These are phyloP conservation scores for Nicator chloris DNA, from an alignment of 2,113 vertebrate genomes.

Conservation along the genomic window DNA sequence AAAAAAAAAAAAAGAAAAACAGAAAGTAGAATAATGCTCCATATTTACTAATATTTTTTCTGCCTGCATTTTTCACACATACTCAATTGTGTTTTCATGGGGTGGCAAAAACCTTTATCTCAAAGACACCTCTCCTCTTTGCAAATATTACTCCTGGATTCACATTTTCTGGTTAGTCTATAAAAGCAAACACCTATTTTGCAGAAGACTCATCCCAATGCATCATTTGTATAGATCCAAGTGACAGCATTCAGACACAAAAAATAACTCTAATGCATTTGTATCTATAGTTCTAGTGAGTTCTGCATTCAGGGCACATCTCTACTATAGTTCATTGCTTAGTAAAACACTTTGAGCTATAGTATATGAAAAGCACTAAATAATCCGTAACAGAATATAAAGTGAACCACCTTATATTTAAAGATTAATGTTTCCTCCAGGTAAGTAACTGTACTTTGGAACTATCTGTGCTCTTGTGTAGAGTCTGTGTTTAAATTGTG, in stretches of 20 bases:
- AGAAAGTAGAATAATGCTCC: background rate
- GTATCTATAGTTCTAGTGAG: background rate
- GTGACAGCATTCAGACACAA: conserved; percentile 49
- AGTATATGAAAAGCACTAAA: conserved; percentile 48
- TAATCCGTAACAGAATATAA: conserved; percentile 16
- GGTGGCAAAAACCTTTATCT: background rate
- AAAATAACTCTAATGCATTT: conserved; percentile 4
- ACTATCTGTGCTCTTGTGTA: background rate
- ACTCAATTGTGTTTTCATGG: background rate
- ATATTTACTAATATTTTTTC: background rate
- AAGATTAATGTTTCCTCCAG: conserved; percentile 65
- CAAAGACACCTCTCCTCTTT: background rate
- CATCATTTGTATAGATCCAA: background rate
- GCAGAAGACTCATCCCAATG: background rate
- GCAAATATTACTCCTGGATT: background rate
- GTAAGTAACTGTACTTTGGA: background rate
- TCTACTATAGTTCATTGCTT: conserved; percentile 37
- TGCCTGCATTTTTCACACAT: background rate
- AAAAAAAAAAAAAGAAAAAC: background rate
- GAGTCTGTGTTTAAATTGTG: background rate
- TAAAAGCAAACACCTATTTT: conserved; percentile 55
- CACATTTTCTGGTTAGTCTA: background rate
- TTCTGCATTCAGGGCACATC: conserved; percentile 55
- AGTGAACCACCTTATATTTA: conserved; percentile 52
- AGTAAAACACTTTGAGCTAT: conserved; percentile 55